These are phyloP conservation scores for Graptemys geographica DNA, from an alignment of 2,797 vertebrate species.

Conservation along the genomic window DNA sequence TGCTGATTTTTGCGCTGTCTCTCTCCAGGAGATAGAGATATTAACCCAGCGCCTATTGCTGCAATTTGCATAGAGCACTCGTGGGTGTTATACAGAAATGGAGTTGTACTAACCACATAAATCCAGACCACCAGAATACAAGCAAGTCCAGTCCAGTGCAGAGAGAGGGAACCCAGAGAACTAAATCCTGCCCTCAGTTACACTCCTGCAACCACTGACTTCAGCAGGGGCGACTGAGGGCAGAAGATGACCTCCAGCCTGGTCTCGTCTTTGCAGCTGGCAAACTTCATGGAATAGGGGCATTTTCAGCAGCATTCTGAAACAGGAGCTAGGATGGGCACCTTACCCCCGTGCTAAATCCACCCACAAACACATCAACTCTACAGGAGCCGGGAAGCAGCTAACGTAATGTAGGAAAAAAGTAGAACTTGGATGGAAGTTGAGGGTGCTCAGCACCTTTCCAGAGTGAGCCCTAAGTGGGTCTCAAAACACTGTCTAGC, in stretches of 20 bases:
- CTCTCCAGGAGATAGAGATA: background rate
- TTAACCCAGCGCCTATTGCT: background rate
- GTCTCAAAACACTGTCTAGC: background rate
- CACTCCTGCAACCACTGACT: background rate
- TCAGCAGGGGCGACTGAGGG: background rate
- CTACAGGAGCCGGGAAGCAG: background rate
- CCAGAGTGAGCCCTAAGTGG: background rate
- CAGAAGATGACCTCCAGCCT: background rate
- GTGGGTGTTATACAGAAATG: background rate
- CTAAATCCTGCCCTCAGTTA: background rate
- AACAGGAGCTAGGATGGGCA: background rate
- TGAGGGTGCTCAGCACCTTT: background rate
- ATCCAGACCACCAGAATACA: accelerated
- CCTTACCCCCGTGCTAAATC: background rate
- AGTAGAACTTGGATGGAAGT: background rate
- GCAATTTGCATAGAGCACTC: background rate
- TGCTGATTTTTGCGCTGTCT: background rate
- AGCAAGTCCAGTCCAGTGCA: accelerated
- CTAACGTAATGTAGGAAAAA: background rate
- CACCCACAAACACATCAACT: background rate
- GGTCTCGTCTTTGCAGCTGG: background rate
- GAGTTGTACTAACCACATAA: background rate
- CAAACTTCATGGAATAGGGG: background rate
- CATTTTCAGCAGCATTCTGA: background rate
- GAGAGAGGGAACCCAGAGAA: background rate